Base-by-base conservation (phyloP, 2,888 invertebrate genomes). In the Cylloceria caligata region DNA sequence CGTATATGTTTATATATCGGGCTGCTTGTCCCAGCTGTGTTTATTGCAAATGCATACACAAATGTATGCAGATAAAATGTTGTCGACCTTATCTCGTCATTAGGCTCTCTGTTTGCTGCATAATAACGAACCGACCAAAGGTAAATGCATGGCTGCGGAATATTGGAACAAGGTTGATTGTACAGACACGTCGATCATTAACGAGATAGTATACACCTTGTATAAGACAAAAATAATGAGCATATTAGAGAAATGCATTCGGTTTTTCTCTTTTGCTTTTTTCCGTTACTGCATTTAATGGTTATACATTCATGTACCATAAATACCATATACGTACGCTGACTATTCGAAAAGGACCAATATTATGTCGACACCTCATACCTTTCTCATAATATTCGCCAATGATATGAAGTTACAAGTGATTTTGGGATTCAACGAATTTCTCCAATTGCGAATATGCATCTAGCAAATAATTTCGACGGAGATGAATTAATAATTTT, bases 91-190 rank as follows among this genome's bases (percentile, higher is more conserved):
- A 24, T 74, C 30, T 67, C 19, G 45, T 7, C 19, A 71, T 79
- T 34, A 21, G 27, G 5, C 60, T 67, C 42, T 11, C 13, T 39
- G 27, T 82, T 75, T 65, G 74, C 65, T 78, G 78, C 64, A 74
- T 74, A 81, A 78, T 81, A 77, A 68, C 57, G 69, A 71, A 42
- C 39, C 47, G 65, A 57, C 47, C 49, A 60, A 60, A 47, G 68
- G 57, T 42, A 52, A 24, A 21, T 45, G 65, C 49, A 49, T 39
- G 45, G 65, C 27, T 36, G 16, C 16, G 16, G 57, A 55, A 27
- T 27, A n/a, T 45, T 11, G 34, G 19, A 21, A 19, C 21, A 45
- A 36, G 71, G 39, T 34, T 78, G 34, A 78, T 75, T 57, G 42
- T 69, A 82, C 42, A 30, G 47, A 21, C 67, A 34, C 67, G 34